Evolutionary conservation across 2,888 invertebrate genomes (phyloP).

Genomic region (Hetaerina titia): DNA sequence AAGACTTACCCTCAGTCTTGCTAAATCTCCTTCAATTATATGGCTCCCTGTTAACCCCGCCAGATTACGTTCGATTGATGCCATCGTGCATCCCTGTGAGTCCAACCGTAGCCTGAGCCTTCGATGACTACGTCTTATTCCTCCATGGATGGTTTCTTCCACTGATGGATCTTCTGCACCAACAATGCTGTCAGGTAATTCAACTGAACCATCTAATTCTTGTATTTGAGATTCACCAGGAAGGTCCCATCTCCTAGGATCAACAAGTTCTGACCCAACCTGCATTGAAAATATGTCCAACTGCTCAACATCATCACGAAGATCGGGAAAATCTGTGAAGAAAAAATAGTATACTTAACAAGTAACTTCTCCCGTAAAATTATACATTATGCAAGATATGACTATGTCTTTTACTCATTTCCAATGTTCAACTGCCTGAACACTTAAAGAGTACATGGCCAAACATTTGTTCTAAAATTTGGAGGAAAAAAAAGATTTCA

Average conservation of each 20-base stretch:
- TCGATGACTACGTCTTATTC: constrained; percentile 39
- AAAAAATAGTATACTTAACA: neutral
- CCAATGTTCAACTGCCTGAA: too few relatives aligned
- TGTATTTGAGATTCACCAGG: neutral
- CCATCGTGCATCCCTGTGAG: constrained; percentile 52
- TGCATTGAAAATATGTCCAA: constrained; percentile 55
- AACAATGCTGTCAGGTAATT: constrained; percentile 18
- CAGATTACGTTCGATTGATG: constrained; percentile 46
- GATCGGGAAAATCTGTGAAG: constrained; percentile 48
- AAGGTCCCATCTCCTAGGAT: constrained; percentile 32
- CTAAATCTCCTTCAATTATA: constrained; percentile 55
- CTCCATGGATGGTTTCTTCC: constrained; percentile 49
- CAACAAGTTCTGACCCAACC: constrained; percentile 33
- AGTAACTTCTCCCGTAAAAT: neutral
- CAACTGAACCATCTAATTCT: constrained; percentile 22
- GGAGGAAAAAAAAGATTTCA: neutral
- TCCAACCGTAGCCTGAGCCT: constrained; percentile 29
- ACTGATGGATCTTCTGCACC: constrained; percentile 17
- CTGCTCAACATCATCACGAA: constrained; percentile 49
- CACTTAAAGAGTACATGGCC: too few relatives aligned
- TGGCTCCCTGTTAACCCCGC: constrained; percentile 43
- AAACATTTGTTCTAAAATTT: neutral
- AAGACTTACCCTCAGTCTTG: constrained; percentile 55
- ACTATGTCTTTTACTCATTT: too few relatives aligned
- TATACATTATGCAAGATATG: neutral